phyloP scores from a whole-genome alignment of 2,797 vertebrate genomes.

The Epinephelus awoara region DNA sequence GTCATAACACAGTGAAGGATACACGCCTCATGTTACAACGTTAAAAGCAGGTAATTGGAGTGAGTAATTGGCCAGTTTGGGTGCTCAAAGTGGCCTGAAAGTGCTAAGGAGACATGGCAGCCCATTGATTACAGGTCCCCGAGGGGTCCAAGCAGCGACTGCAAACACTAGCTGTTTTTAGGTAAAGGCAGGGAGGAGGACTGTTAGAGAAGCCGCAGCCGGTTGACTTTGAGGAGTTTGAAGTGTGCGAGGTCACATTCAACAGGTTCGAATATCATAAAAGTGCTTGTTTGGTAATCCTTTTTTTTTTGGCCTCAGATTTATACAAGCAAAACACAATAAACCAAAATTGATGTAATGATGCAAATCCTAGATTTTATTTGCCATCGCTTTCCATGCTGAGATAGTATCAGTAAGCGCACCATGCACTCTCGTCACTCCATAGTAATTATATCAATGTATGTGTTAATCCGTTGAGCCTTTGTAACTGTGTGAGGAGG shows the following conservation, averaged over 20 bases:
- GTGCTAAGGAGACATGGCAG: constrained; percentile 83
- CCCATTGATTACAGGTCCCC: constrained; percentile 68
- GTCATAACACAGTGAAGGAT: constrained; percentile 86
- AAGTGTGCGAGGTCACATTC: constrained; percentile 27
- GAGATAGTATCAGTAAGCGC: too few species aligned
- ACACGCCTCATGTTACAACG: constrained; percentile 79
- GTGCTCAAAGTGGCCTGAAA: constrained; percentile 78
- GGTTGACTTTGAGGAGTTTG: constrained; percentile 67
- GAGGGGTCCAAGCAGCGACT: constrained; percentile 37
- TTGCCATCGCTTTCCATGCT: too few species aligned
- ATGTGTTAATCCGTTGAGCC: too few species aligned
- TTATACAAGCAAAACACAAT: too few species aligned
- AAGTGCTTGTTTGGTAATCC: neutral
- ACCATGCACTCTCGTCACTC: too few species aligned
- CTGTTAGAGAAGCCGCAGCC: constrained; percentile 48
- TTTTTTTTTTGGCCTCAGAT: too few species aligned
- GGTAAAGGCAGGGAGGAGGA: constrained; percentile 47
- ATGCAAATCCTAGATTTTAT: too few species aligned
- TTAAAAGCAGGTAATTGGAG: constrained; percentile 86
- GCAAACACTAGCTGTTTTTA: constrained; percentile 69
- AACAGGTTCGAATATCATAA: constrained; percentile 52
- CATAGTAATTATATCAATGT: too few species aligned
- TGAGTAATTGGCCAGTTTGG: constrained; percentile 82
- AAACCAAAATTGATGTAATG: too few species aligned
- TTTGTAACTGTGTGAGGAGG: too few species aligned